Evolutionary conservation across 2,797 vertebrate genomes (phyloP), one percentile per base, ranked within the genome.

Genomic region (Lepus townsendii): DNA sequence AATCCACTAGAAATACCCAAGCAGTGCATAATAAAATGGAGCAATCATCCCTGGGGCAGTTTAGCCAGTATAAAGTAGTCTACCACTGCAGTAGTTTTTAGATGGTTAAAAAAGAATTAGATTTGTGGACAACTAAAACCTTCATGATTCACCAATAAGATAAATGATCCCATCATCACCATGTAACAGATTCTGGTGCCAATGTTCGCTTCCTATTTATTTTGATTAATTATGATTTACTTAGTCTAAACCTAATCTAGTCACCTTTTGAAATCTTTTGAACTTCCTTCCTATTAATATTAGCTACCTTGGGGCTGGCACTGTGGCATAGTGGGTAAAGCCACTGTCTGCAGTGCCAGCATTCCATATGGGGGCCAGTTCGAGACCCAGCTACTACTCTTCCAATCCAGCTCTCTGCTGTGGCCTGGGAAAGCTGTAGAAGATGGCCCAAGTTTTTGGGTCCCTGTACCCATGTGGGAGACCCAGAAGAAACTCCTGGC

Each of bases 221-320:
- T 73, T 38, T 86, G 73, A 82, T 35, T 72, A 65, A 91, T 69
- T 84, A 54, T 82, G 76, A 71, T 72, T 86, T 65, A 87, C 26
- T 68, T 60, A 84, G 20, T 80, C 93, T 89, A 93, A 93, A 5
- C 26, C 35, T 82, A 42, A 7, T 91, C 54, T 26, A 77, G 22
- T 47, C 85, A 50, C 17, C 30, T 54, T 72, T 2, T 80, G 65
- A 83, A 82, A 93, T 86, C 16, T 82, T 91, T 89, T 72, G 47
- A 91, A 66, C 7, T 9, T 85, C 30, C 14, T 66, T 32, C 22
- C 11, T 69, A 30, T 47, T 16, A 52, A n/a, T 35, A 69, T n/a
- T 91, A 88, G 17, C 27, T 35, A 68, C 54, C 42, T 47, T 0
- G 42, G 42, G 42, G 42, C 42, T 8, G 42, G 42, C 42, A 47